Evolutionary conservation across 2,888 invertebrate genomes (phyloP).

Genomic region (Graphium colonna): DNA sequence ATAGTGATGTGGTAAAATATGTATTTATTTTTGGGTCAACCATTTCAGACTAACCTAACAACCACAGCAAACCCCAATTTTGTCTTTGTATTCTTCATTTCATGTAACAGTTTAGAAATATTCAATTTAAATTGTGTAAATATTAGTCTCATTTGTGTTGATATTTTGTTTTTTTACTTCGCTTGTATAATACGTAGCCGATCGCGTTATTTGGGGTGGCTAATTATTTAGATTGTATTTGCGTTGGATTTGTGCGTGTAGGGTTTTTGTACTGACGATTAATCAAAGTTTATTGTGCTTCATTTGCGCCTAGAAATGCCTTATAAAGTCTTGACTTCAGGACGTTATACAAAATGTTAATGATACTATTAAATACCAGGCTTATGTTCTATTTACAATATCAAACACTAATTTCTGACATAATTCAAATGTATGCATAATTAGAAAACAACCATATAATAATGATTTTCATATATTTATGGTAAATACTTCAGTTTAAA

Average conservation of each 20-base stretch:
- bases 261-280: conserved; percentile 3
- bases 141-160: conserved; percentile 45
- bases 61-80: too few relatives aligned
- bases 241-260: conserved; percentile 27
- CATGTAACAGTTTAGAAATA: conserved; percentile 20
- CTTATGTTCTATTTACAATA: too few relatives aligned
- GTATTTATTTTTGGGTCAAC: too few relatives aligned
- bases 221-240: conserved; percentile 27
- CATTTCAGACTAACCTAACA: too few relatives aligned
- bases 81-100: neutral
- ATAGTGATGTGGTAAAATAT: too few relatives aligned
- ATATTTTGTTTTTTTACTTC: conserved; percentile 39
- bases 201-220: conserved; percentile 27
- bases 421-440: neutral
- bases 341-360: neutral
- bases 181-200: conserved; percentile 37
- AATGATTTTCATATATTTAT: neutral
- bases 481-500: too few relatives aligned
- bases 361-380: neutral
- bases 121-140: conserved; percentile 37
- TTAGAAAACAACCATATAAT: neutral
- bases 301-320: conserved; percentile 7
- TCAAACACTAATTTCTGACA: too few relatives aligned
- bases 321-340: conserved; percentile 4
- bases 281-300: neutral